Base-by-base conservation (phyloP, 2,888 invertebrate genomes). In the Germaria angustata region DNA sequence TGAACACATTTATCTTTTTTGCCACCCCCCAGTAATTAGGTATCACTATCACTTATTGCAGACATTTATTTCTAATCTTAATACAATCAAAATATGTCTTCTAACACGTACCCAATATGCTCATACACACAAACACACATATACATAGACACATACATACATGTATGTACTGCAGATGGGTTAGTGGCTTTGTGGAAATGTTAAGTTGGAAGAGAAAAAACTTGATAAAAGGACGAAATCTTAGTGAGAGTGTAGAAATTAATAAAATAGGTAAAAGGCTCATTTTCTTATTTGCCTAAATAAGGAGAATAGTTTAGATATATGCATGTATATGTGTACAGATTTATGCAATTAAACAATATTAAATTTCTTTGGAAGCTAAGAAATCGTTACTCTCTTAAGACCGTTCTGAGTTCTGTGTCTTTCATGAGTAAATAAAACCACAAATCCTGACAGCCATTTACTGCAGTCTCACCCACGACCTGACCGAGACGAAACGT, bases 41-140 rank as follows among this genome's bases (percentile, higher is more conserved):
- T 55, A 80, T 69, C 63, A 55, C 75, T 69, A 69, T 57, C 68
- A 80, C 59, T 80, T 80, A 80, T 80, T 68, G 53, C 51, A 80
- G 73, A 61, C 63, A 80, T 75, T 63, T 57, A 68, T 61, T 20
- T 53, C 44, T 75, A 49, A 68, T 68, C 49, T 76, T 66, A 59
- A 44, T 22, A 24, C 53, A 41, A 55, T 24, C 44, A 55, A 61
- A 77, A 79, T 66, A 72, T 66, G 46, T 65, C 34, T 66, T 32
- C 66, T 28, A 36, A 61, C 49, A 57, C 46, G 44, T 63, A 59
- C 57, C 32, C 49, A 61, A 36, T 49, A 53, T 72, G 53, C 41
- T 32, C 13, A 55, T 17, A 13, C 22, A 57, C 11, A 24, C 24
- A 59, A 22, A 51, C 24, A n/a, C 6, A 13, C 24, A 22, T 8